phyloP scores from a whole-genome alignment of 2,888 invertebrate species.

The Patella pellucida region DNA sequence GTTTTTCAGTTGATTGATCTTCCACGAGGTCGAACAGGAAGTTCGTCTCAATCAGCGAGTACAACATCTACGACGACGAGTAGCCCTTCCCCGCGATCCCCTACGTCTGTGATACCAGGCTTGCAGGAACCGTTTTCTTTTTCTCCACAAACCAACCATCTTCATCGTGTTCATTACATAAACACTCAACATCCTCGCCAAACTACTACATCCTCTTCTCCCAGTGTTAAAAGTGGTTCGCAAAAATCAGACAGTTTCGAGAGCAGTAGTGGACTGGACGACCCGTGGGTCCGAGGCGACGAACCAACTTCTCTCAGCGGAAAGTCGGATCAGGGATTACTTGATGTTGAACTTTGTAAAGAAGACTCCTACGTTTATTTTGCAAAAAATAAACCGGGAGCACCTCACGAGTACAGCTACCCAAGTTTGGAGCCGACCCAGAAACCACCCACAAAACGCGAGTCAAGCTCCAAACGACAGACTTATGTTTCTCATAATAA shows the following conservation, averaged over 20 bases:
- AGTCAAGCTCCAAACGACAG: slow-evolving; percentile 48
- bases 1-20: slow-evolving; percentile 85
- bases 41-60: slow-evolving; percentile 63
- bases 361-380: slow-evolving; percentile 63
- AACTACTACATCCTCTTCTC: slow-evolving; percentile 49
- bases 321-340: slow-evolving; percentile 58
- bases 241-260: slow-evolving; percentile 50
- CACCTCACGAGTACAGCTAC: slow-evolving; percentile 86
- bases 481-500: slow-evolving; percentile 65
- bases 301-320: slow-evolving; percentile 55
- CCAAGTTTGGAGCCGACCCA: slow-evolving; percentile 76
- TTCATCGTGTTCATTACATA: slow-evolving; percentile 78
- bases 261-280: slow-evolving; percentile 53
- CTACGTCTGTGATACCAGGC: slow-evolving; percentile 49
- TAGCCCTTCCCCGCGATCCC: slow-evolving; percentile 62
- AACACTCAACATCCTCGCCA: slow-evolving; percentile 56
- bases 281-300: slow-evolving; percentile 61
- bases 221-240: slow-evolving; percentile 53
- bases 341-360: slow-evolving; percentile 49
- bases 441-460: slow-evolving; percentile 57
- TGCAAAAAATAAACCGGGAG: slow-evolving; percentile 49
- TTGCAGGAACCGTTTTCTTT: slow-evolving; percentile 60
- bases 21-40: slow-evolving; percentile 80
- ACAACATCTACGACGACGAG: slow-evolving; percentile 71
- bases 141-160: slow-evolving; percentile 66